Base-by-base conservation (phyloP, 2,888 invertebrate genomes). In the Drosophila cognata region DNA sequence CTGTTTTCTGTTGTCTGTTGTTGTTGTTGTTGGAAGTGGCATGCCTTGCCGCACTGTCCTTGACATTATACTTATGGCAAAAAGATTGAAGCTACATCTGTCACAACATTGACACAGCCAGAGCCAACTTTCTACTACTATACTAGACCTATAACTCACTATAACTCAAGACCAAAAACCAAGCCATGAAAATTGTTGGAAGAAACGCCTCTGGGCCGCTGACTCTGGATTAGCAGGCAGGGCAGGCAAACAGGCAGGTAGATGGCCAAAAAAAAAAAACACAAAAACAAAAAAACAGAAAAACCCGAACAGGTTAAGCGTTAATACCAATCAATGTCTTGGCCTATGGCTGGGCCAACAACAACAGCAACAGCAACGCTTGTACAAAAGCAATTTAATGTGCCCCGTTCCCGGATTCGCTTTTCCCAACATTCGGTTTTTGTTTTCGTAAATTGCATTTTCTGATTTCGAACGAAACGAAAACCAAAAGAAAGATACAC, bases 311-410 rank as follows among this genome's bases (percentile, higher is more conserved):
- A 85, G 89, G 88, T 86, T 82, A 77, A 88, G 80, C 78, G 80
- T 88, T 88, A 89, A 91, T 89, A 82, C 90, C 91, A 88, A 88
- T 91, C 91, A 91, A 88, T 86, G 82, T 57, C 61, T 67, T 71
- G 55, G 65, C 70, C 74, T 79, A 66, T 73, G 52, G 67, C 58
- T 67, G 50, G 67, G 31, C n/a, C 57, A 43, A 31, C 57, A 56
- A 38, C 38, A 56, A n/a, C 56, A 53, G 16, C 51, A 51, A n/a
- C 31, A 55, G 28, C 64, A 31, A 31, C 68, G 63, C 52, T 72
- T 56, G 60, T 73, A 72, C 72, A 70, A 74, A 81, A 74, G 74
- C 80, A 67, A 82, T 71, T 77, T 74, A 73, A 74, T 79, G 82
- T 72, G 79, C 67, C 55, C 64, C 59, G 64, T 53, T 69, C 59